Base-by-base conservation (phyloP, 2,888 invertebrate species). In the Acanthosepion esculentum region DNA sequence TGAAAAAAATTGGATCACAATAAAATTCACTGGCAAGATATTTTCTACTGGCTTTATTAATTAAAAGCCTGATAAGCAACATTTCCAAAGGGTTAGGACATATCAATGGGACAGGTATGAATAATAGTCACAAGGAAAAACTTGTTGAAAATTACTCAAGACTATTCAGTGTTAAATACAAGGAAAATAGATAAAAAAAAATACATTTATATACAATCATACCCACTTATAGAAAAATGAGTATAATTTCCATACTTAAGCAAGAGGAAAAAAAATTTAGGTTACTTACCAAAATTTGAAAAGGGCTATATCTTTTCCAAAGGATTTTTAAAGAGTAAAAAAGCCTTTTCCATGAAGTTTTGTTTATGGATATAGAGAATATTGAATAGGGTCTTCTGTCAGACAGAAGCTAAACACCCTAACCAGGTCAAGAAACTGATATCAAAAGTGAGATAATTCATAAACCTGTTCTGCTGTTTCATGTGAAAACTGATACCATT, bases 11-110 rank as follows among this genome's bases (percentile, higher is more conserved):
- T 78, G 4, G 78, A 78, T 78, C 78, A 78, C 78, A 78, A 78
- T 29, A 78, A n/a, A 78, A 78, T 78, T 78, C 78, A 78, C 78
- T 78, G 78, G 78, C 78, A 78, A 78, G 78, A 78, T 33, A 78
- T 78, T 78, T 78, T 78, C n/a, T n/a, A 78, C 29, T 29, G 78
- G 78, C n/a, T 78, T 12, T 33, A 78, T 78, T 78, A 78, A 78
- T 0, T n/a, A n/a, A 78, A 59, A 78, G n/a, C 78, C 78, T 15
- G 33, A 78, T 78, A 78, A 78, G 78, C 78, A 78, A 78, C n/a
- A 78, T n/a, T 78, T 78, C 33, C n/a, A n/a, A 64, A 64, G 26
- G 64, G 64, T 64, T 64, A 64, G 23, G 8, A 64, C 23, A 64
- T 29, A 64, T 64, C 26, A 64, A 15, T 33, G n/a, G 15, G 18